Evolutionary conservation across 2,113 vertebrate species (phyloP).

Genomic region (Chloropsis hardwickii): DNA sequence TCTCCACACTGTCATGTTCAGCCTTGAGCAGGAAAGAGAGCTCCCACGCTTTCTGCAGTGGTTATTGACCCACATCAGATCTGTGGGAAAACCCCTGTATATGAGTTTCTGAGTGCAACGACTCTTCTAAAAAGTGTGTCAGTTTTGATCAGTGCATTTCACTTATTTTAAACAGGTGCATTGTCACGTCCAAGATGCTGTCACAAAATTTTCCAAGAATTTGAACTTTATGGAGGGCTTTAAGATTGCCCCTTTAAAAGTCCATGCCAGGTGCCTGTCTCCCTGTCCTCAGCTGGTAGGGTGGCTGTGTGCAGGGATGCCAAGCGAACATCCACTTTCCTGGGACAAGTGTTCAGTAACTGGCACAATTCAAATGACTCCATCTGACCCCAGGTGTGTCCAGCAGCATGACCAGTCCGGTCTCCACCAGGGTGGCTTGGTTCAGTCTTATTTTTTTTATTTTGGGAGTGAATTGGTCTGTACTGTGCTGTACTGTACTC

Average conservation of each 20-base stretch:
- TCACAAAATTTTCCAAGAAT: background rate
- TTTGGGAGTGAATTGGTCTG: background rate
- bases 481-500: background rate
- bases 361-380: background rate
- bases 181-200: background rate
- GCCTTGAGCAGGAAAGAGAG: background rate
- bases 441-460: background rate
- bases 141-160: background rate
- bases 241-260: background rate
- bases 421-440: background rate
- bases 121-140: background rate
- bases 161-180: background rate
- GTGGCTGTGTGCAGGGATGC: background rate
- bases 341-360: background rate
- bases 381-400: background rate
- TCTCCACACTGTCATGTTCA: fast-evolving
- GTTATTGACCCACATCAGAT: fast-evolving
- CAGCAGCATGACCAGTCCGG: background rate
- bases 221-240: background rate
- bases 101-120: fast-evolving
- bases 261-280: background rate
- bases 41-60: background rate
- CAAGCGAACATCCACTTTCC: background rate
- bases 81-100: background rate
- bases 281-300: background rate